Conservation (phyloP, 1,140 invertebrate species). For the Oreohelix idahoensis region DNA sequence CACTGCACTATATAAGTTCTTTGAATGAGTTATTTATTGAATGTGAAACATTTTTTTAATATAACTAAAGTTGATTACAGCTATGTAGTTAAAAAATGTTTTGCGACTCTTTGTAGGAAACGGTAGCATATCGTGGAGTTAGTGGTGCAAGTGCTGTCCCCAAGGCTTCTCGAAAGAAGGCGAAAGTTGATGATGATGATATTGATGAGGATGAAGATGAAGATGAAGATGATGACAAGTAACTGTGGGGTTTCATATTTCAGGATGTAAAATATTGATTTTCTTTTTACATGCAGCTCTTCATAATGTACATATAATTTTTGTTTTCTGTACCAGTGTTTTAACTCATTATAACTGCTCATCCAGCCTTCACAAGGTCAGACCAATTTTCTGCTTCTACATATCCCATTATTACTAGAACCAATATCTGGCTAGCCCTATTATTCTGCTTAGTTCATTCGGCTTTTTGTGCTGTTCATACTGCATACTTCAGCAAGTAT, state of each 20-base stretch:
- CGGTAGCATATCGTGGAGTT: conserved; percentile 53
- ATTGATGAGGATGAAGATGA: conserved; percentile 62
- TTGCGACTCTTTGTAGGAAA: conserved; percentile 50
- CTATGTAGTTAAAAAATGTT: no score
- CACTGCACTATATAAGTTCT: no score
- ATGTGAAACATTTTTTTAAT: no score
- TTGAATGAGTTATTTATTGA: no score
- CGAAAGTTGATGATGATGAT: conserved; percentile 47
- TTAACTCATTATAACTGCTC: background rate
- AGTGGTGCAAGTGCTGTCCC: conserved; percentile 30
- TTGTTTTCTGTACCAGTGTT: background rate
- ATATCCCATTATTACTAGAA: no score
- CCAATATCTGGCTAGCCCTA: no score
- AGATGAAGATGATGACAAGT: conserved; percentile 63
- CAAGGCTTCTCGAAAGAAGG: conserved; percentile 31
- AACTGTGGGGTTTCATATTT: conserved; percentile 28
- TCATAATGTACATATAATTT: background rate
- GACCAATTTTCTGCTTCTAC: background rate
- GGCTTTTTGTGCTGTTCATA: background rate
- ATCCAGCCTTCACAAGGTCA: background rate
- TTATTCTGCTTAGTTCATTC: background rate
- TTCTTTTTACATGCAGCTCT: conserved; percentile 22
- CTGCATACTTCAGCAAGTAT: background rate
- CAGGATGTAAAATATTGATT: background rate
- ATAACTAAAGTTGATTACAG: no score